Conservation (phyloP, 2,888 invertebrate genomes). For the Drosophila neutralis region DNA sequence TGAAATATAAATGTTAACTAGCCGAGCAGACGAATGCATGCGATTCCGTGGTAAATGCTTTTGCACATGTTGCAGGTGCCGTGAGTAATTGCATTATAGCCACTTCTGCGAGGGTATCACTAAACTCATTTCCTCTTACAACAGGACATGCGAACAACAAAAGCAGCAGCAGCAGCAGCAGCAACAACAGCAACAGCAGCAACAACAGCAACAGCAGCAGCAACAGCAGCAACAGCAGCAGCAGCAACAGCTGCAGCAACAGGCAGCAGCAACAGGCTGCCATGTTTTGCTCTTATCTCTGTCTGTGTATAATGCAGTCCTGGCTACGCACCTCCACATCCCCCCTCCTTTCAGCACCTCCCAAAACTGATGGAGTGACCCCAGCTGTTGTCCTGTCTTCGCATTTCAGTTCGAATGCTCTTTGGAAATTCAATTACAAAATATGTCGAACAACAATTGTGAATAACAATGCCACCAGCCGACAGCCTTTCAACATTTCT, state of each 20-base stretch:
- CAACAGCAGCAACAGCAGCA: conserved; percentile 1
- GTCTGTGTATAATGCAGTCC: not conserved
- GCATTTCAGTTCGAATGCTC: conserved; percentile 45
- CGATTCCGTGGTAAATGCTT: not conserved
- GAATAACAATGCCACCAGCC: conserved; percentile 36
- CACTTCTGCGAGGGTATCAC: conserved; percentile 24
- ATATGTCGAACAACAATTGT: conserved; percentile 67
- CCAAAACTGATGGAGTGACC: not conserved
- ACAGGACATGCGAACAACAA: not conserved
- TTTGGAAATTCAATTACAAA: conserved; percentile 78
- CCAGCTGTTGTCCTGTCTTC: conserved; percentile 19
- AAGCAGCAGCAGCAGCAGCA: conserved; percentile 8
- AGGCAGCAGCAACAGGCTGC: conserved; percentile 50
- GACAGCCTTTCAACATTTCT: conserved; percentile 21
- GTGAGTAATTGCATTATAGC: conserved; percentile 20
- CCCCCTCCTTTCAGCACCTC: not conserved
- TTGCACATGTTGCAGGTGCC: not conserved
- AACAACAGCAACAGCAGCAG: not conserved
- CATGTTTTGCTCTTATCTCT: not conserved
- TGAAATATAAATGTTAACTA: not conserved
- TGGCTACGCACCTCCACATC: not conserved
- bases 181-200: not conserved
- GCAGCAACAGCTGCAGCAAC: not conserved
- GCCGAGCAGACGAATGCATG: not conserved
- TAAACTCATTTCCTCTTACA: conserved; percentile 59